These are phyloP conservation scores for Lacanobia wlatinum DNA, from an alignment of 2,888 invertebrate species.

Conservation along the genomic window DNA sequence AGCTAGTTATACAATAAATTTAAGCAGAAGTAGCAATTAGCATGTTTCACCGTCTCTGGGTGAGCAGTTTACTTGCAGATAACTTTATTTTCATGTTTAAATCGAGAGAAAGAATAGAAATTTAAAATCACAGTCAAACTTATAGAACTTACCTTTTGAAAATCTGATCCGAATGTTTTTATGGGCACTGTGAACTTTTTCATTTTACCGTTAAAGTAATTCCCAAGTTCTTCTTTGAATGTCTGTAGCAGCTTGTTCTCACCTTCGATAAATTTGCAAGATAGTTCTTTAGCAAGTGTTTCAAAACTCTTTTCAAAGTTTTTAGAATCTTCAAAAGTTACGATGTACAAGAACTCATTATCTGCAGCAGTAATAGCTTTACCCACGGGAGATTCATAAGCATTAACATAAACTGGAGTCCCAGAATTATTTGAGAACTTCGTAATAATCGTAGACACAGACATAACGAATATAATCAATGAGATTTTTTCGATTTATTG, in stretches of 20 bases:
- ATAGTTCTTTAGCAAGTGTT: slow-evolving; percentile 69
- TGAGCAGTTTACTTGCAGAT: neutral
- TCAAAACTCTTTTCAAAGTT: slow-evolving; percentile 77
- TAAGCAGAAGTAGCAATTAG: neutral
- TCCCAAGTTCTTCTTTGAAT: slow-evolving; percentile 74
- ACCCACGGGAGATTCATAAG: slow-evolving; percentile 79
- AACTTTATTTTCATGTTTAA: neutral
- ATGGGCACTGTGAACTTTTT: slow-evolving; percentile 81
- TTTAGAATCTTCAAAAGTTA: slow-evolving; percentile 81
- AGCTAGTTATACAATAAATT: neutral
- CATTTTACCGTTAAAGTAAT: slow-evolving; percentile 79
- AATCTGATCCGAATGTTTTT: slow-evolving; percentile 83
- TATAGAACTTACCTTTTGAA: slow-evolving; percentile 80
- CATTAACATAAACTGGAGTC: slow-evolving; percentile 63
- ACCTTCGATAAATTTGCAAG: slow-evolving; percentile 73
- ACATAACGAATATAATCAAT: slow-evolving; percentile 1
- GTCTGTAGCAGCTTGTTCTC: slow-evolving; percentile 74
- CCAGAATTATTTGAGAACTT: slow-evolving; percentile 38
- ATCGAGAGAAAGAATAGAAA: neutral
- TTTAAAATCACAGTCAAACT: neutral
- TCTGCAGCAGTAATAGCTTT: slow-evolving; percentile 79
- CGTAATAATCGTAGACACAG: slow-evolving; percentile 32
- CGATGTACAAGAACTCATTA: slow-evolving; percentile 77
- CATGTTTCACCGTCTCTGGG: neutral
- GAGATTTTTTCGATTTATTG: neutral